A percentile compares a stretch with the other conserved stretches of the same genome.
phyloP scores from a whole-genome alignment of 1,140 invertebrate genomes.

The Anadara kagoshimensis region DNA sequence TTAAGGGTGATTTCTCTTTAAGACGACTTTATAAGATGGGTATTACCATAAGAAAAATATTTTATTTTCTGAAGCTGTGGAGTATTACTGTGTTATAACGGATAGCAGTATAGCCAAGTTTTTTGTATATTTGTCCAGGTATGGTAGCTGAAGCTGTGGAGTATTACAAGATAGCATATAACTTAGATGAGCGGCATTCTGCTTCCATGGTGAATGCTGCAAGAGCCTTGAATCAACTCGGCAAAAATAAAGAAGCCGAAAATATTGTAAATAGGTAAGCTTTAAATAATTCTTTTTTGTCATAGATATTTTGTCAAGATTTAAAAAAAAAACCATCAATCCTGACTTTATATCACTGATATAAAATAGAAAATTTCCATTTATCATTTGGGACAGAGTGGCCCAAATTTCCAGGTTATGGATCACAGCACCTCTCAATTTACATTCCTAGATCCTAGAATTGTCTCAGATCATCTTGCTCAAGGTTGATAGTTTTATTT shows the following conservation, averaged over 20 bases:
- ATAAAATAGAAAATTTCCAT: not conserved
- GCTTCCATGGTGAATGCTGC: conserved; percentile 64
- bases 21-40: not conserved
- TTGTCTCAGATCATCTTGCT: no score
- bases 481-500: no score
- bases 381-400: not conserved
- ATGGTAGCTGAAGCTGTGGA: conserved; percentile 63
- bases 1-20: not conserved
- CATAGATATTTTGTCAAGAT: not conserved
- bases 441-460: no score
- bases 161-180: conserved; percentile 67
- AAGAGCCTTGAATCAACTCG: conserved; percentile 35
- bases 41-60: not conserved
- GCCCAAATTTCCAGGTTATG: not conserved
- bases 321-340: not conserved
- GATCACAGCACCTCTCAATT: not conserved
- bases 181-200: conserved; percentile 63
- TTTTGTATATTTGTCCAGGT: conserved; percentile 47
- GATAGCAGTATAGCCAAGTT: not conserved
- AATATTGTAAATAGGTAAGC: conserved; percentile 42
- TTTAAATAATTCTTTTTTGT: not conserved
- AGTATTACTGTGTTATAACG: no score
- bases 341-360: not conserved
- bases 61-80: not conserved
- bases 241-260: conserved; percentile 48